These are phyloP conservation scores for Cassiopea xamachana DNA, from an alignment of 30 jellyfish, hydroid and myxozoan genomes.

Conservation along the genomic window DNA sequence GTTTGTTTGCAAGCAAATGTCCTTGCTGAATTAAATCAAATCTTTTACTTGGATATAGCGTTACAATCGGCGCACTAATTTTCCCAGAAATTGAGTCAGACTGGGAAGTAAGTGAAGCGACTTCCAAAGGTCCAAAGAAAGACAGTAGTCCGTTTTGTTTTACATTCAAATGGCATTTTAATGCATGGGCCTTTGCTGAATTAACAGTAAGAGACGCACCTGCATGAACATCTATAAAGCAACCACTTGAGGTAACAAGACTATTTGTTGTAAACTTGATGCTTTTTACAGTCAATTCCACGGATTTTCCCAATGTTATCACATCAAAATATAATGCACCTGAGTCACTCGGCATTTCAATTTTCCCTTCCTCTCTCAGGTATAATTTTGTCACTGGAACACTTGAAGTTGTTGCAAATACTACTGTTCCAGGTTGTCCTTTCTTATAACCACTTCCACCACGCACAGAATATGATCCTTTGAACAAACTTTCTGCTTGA, in stretches of 20 bases:
- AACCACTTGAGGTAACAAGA: constrained; percentile 31
- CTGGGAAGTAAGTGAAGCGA: neutral
- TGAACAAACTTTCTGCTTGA: constrained; percentile 2
- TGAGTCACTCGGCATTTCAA: constrained; percentile 2
- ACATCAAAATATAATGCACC: constrained; percentile 14
- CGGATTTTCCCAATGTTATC: constrained; percentile 26
- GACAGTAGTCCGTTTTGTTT: constrained; percentile 16
- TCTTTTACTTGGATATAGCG: constrained; percentile 10
- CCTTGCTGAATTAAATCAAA: constrained; percentile 12
- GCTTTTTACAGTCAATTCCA: constrained; percentile 6
- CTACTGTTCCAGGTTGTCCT: constrained; percentile 72
- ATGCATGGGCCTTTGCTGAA: constrained; percentile 11
- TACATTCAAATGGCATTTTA: constrained; percentile 28
- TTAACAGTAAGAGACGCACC: constrained; percentile 28
- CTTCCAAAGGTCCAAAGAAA: neutral
- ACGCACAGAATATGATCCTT: constrained; percentile 55
- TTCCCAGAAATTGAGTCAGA: constrained; percentile 25
- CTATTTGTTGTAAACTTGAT: constrained; percentile 9
- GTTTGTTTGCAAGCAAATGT: constrained; percentile 2
- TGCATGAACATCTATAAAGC: constrained; percentile 22
- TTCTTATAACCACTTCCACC: constrained; percentile 51
- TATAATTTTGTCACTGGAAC: constrained; percentile 9
- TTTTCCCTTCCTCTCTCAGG: constrained; percentile 47
- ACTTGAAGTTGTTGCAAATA: constrained; percentile 25
- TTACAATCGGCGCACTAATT: constrained; percentile 18